These are phyloP conservation scores for Mesorhabditis sp. DNA, from an alignment of 2,888 invertebrate species.

Conservation along the genomic window DNA sequence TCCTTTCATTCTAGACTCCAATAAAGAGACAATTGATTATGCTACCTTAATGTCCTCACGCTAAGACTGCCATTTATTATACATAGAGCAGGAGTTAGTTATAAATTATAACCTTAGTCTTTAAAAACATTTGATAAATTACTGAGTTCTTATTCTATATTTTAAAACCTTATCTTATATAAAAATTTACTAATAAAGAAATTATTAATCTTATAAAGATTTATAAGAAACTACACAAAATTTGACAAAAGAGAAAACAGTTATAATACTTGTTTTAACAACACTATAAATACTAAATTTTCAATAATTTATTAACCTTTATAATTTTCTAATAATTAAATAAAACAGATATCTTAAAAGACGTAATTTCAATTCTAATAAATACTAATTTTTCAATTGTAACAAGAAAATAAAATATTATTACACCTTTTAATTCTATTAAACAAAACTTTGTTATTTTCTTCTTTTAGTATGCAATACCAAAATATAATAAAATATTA, in stretches of 20 bases:
- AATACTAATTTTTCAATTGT: slow-evolving; percentile 33
- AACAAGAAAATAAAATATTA: slow-evolving; percentile 34
- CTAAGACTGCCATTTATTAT: slow-evolving; percentile 75
- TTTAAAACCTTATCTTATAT: slow-evolving; percentile 26
- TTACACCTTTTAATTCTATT: slow-evolving; percentile 37
- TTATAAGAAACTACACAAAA: slow-evolving; percentile 22
- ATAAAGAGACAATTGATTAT: slow-evolving; percentile 78
- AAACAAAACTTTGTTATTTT: slow-evolving; percentile 57
- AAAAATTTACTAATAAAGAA: slow-evolving; percentile 16
- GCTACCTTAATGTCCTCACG: slow-evolving; percentile 77
- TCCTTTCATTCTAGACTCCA: slow-evolving; percentile 74
- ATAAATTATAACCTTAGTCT: slow-evolving; percentile 63
- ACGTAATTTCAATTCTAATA: slow-evolving; percentile 38
- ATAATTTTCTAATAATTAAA: slow-evolving; percentile 39
- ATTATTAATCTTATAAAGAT: neutral
- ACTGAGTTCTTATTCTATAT: slow-evolving; percentile 57
- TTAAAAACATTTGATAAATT: slow-evolving; percentile 44
- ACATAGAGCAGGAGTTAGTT: slow-evolving; percentile 75
- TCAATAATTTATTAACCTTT: slow-evolving; percentile 22
- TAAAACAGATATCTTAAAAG: slow-evolving; percentile 38
- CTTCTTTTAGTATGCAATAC: slow-evolving; percentile 64
- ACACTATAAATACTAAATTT: slow-evolving; percentile 38
- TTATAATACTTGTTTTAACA: slow-evolving; percentile 36
- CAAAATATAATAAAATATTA: slow-evolving; percentile 30
- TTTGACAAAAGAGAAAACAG: slow-evolving; percentile 8